Conservation (phyloP, 2,888 invertebrate species). For the Corbicula japonica region DNA sequence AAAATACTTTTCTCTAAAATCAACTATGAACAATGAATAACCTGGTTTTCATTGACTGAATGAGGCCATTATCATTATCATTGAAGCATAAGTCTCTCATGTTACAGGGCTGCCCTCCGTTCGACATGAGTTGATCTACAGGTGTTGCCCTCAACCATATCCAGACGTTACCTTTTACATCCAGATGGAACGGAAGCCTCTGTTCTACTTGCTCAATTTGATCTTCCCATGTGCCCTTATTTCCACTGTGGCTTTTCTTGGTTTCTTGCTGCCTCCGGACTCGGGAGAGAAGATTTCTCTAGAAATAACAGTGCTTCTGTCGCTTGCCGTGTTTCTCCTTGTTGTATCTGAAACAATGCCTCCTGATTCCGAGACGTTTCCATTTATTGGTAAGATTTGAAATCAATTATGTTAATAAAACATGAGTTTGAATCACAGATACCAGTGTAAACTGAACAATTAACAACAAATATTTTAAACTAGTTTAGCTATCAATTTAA, state of each 20-base stretch:
- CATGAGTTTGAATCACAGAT: no score
- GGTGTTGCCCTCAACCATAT: conserved; percentile 77
- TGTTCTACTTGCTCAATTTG: conserved; percentile 79
- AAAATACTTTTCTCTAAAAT: no score
- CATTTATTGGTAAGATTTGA: conserved; percentile 80
- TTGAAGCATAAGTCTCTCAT: background rate
- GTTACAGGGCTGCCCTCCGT: conserved; percentile 57
- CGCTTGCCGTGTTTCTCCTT: conserved; percentile 83
- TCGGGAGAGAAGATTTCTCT: conserved; percentile 76
- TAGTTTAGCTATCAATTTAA: no score
- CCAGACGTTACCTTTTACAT: conserved; percentile 79
- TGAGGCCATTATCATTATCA: background rate
- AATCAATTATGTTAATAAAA: no score
- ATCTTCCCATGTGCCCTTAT: conserved; percentile 80
- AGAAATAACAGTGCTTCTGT: conserved; percentile 82
- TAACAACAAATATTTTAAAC: no score
- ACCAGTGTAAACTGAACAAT: no score
- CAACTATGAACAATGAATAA: no score
- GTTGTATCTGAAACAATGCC: conserved; percentile 84
- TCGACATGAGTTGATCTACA: conserved; percentile 66
- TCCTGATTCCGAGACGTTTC: conserved; percentile 82
- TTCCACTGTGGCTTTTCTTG: conserved; percentile 70
- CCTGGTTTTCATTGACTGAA: no score
- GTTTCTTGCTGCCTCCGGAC: conserved; percentile 72
- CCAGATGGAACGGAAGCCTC: conserved; percentile 68